These are phyloP conservation scores for Malacoraja senta DNA, from an alignment of 2,797 vertebrate genomes.

Conservation along the genomic window DNA sequence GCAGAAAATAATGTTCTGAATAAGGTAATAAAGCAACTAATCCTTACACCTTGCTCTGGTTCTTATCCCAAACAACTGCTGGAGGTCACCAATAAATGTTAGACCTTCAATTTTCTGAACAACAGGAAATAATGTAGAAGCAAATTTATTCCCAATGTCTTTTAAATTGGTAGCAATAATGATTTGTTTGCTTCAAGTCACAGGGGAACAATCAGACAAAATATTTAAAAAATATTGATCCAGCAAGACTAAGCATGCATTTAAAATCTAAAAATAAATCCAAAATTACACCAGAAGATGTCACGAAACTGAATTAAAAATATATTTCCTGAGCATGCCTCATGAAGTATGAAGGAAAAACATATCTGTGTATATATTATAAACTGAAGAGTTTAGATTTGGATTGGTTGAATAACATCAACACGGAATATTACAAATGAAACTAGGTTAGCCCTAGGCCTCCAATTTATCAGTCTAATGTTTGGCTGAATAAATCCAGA, in stretches of 20 bases:
- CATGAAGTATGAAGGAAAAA: neutral
- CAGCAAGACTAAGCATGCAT: neutral
- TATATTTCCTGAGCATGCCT: neutral
- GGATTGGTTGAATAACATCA: neutral
- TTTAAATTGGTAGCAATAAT: neutral
- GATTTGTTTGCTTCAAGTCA: neutral
- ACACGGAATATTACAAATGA: neutral
- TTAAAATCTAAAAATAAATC: conserved; percentile 3
- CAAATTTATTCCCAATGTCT: neutral
- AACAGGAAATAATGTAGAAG: neutral
- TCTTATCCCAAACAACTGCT: neutral
- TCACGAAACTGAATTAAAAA: neutral
- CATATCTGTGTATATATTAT: neutral
- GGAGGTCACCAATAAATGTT: neutral
- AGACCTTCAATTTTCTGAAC: conserved; percentile 7
- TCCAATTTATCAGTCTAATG: neutral
- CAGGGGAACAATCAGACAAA: neutral
- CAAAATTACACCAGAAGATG: neutral
- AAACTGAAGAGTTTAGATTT: conserved; percentile 12
- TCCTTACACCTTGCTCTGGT: neutral
- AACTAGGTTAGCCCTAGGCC: neutral
- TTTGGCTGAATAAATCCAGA: neutral
- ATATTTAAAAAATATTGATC: conserved; percentile 26
- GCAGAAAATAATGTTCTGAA: conserved; percentile 25
- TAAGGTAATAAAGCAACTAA: conserved; percentile 21